Base-by-base conservation (phyloP, 2,113 vertebrate genomes). In the Coturnix japonica region DNA sequence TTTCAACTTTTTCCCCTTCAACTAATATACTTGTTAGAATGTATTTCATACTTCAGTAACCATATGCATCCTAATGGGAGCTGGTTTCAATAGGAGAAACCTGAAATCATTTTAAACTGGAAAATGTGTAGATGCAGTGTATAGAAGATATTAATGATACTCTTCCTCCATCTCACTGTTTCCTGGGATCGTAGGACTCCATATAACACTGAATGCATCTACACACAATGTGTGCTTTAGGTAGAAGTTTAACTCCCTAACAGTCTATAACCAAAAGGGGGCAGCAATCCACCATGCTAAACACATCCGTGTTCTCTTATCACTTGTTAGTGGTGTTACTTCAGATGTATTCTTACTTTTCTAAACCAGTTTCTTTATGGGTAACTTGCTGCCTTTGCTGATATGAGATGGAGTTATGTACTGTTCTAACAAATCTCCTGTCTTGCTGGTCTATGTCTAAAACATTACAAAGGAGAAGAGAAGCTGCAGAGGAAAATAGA, bases 211-310 rank as follows among this genome's bases (percentile, higher is more conserved):
- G 9, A 19, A 7, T 13, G 11, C 20, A 7, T 85, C 85, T 53
- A 47, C 23, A 9, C 31, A 43, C 1, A 4, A 0, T 17, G 4
- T 31, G 12, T 3, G 0, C 11, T 37, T 76, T 12, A 10, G 37
- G 12, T 66, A 46, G 5, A 28, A 44, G 30, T 31, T 37, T 41
- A 5, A 26, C 33, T 83, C 71, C 18, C 9, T 41, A 54, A 1
- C 23, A 10, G 3, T 39, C n/a, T 90, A 17, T 78, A 43, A 61
- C 91, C 96, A 67, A 89, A 54, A 94, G 96, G 85, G 94, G 96
- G 96, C 96, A 95, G 94, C 90, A 95, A 21, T 31, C 23, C 35
- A 47, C 91, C 33, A 16, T 35, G 0, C 16, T 47, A 2, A 23
- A 30, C 9, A 11, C 37, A 1, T 22, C 22, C 14, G 16, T 35